Percentiles rank a stretch among this genome's conserved stretches.
Conservation (phyloP, 2,113 vertebrate genomes). For the Gopherus flavomarginatus region DNA sequence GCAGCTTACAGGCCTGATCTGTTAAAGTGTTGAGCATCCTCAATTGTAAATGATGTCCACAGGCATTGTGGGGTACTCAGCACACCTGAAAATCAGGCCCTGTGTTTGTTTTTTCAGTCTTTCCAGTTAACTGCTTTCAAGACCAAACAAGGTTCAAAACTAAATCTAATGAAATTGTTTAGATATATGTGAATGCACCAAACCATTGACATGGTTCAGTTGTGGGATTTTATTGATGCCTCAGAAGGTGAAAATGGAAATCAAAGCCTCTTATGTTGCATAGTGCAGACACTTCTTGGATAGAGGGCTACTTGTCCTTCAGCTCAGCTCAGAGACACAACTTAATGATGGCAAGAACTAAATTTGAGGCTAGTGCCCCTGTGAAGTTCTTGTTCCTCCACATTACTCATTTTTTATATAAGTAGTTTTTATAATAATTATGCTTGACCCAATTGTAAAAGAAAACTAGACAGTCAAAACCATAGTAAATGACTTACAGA, state of each 20-base stretch:
- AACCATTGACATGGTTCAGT: neutral
- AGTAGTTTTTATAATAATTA: slow-evolving; percentile 39
- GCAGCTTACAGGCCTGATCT: neutral
- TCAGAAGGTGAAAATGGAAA: neutral
- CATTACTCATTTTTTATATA: neutral
- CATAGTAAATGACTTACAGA: neutral
- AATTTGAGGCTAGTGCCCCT: slow-evolving; percentile 10
- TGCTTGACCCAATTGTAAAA: neutral
- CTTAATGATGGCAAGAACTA: neutral
- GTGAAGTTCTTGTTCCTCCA: neutral
- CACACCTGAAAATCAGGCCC: accelerated
- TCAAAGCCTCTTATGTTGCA: neutral
- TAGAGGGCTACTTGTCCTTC: neutral
- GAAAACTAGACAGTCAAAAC: neutral
- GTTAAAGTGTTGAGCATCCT: accelerated
- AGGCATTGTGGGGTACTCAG: accelerated
- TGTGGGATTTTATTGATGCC: neutral
- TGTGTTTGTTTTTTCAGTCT: neutral
- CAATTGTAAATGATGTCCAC: too few relatives aligned
- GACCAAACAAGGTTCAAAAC: neutral
- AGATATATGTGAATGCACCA: neutral
- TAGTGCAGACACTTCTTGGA: neutral
- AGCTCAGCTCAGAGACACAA: neutral
- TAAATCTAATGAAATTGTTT: neutral
- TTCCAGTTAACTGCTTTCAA: neutral